Evolutionary conservation across 2,888 invertebrate species (phyloP), one percentile per base, ranked within the genome.

Genomic region (Microctonus hyperodae): DNA sequence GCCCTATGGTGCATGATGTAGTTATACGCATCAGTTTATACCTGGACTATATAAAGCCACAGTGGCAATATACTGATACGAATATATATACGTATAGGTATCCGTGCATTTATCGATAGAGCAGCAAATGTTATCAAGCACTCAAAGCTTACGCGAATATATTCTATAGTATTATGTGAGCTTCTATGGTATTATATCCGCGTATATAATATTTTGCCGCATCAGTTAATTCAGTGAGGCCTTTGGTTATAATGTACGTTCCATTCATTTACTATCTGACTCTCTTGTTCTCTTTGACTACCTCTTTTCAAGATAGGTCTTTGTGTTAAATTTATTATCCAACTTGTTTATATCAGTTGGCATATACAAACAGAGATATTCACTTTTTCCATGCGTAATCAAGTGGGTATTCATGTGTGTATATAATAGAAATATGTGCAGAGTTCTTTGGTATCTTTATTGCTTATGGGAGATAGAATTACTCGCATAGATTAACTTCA

Each of bases 341-440:
- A 62, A 50, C 58, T 53, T 44, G 58, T 59, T 67, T 64, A 22
- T n/a, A 59, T 67, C 37, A 57, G 25, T 59, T 58, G 35, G 16
- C 25, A 53, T 44, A 44, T 16, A 44, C 44, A 44, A 44, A 44
- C 20, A 44, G 16, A 44, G 55, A 53, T 51, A 62, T 53, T 62
- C 25, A 23, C 25, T 53, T 16, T 13, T 11, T n/a, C 23, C 16
- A 20, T 37, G 44, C 44, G 70, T 56, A 70, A 70, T 70, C 70
- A 70, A 62, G 57, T 51, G 20, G n/a, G 69, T 63, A 68, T 70
- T 70, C 68, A 70, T 68, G 60, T 64, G 50, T 44, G 44, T 44
- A 5, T 44, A 44, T 44, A 44, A 16, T n/a, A n/a, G n/a, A n/a
- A n/a, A n/a, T n/a, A 44, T 44, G 16, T 44, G 16, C 13, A 33